A percentile compares a stretch with the other conserved stretches of the same genome.
Evolutionary conservation across 1,140 invertebrate species (phyloP).

Genomic region (Grapholita molesta): DNA sequence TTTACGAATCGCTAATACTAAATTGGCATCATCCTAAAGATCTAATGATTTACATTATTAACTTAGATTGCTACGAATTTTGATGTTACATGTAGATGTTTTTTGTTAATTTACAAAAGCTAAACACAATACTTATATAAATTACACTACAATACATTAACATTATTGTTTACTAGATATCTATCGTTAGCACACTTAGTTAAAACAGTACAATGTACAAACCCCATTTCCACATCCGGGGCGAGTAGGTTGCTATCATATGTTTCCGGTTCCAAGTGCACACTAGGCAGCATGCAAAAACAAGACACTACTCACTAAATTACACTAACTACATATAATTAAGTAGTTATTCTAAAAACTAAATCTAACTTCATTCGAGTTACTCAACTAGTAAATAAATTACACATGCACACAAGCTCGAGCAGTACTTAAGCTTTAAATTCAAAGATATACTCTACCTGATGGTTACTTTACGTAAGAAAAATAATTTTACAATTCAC

Average conservation of each 20-base stretch:
- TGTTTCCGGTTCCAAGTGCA: conserved; percentile 48
- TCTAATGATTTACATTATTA: background rate
- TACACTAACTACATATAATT: conserved; percentile 27
- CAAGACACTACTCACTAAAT: conserved; percentile 56
- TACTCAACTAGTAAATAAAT: background rate
- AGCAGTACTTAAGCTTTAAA: conserved; percentile 28
- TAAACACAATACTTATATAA: too few species aligned
- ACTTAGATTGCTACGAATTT: background rate
- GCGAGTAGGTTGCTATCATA: conserved; percentile 51
- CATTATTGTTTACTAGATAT: background rate
- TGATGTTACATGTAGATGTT: too few species aligned
- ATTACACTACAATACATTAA: background rate
- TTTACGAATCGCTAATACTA: background rate
- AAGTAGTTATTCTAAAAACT: background rate
- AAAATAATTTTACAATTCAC: background rate
- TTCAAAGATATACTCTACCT: background rate
- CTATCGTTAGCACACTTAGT: background rate
- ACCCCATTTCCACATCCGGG: conserved; percentile 63
- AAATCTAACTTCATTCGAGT: background rate
- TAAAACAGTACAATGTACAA: conserved; percentile 41
- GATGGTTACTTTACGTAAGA: background rate
- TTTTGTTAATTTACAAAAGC: background rate
- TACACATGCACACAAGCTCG: conserved; percentile 27
- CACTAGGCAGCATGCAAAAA: conserved; percentile 67
- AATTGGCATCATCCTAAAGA: background rate